Base-by-base conservation (phyloP, 2,113 vertebrate species). In the Chionomys nivalis region DNA sequence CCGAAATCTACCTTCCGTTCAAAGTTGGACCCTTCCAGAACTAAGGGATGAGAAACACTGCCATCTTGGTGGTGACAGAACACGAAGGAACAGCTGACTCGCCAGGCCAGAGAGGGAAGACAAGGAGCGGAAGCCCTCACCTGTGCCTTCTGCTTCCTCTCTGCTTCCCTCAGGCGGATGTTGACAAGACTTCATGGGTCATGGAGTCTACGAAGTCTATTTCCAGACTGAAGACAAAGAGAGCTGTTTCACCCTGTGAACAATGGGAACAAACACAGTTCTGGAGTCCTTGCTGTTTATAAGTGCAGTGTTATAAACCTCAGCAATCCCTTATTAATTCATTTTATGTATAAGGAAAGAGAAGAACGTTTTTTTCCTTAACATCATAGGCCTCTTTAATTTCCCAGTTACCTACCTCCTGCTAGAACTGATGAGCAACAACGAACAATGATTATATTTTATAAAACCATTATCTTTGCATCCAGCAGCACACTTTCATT, bases 141-240 rank as follows among this genome's bases (percentile, higher is more conserved):
- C 97, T 96, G 85, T 28, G 79, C 33, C 85, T 92, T 95, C 78
- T 96, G 83, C 42, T 87, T 77, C 92, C 61, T 82, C 1, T 12
- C 96, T 79, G 81, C 70, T 44, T 28, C 73, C 75, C 82, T 92
- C 68, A 66, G 94, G 39, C 0, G 11, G 92, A 70, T 86, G 90
- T n/a, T 72, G 95, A 95, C 83, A 96, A 83, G 90, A 83, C 89
- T 82, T 96, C 97, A 93, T 72, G 92, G 81, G 94, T 95, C 96
- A 94, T 66, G 63, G 86, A 82, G 42, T 97, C n/a, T 90, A 77
- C 49, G 90, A 91, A 94, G 85, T 82, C 87, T 83, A 52, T 72
- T 82, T 89, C n/a, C 21, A 66, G 58, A 66, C 90, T 93, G 89
- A 87, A 89, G 78, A 92, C 83, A 96, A 93, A 95, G 72, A 96